Evolutionary conservation across 2,113 vertebrate genomes (phyloP), one percentile per base, ranked within the genome.

Genomic region (Physeter macrocephalus): DNA sequence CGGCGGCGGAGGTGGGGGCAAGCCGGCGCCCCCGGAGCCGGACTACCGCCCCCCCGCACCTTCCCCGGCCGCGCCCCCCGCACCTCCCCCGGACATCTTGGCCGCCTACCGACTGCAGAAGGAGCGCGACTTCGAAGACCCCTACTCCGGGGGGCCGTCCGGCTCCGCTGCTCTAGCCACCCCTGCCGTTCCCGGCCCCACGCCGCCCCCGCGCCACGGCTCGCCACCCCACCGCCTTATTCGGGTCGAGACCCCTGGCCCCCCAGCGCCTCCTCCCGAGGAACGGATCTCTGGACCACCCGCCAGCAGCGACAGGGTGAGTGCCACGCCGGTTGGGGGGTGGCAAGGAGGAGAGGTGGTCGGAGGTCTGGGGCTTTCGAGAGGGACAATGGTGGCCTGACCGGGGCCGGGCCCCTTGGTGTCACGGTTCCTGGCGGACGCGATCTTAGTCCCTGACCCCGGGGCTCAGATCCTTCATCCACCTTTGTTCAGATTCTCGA

Each of bases 121-220:
- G 95, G 99, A 99, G 87, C 99, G 99, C 97, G 99, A 99, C 99
- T 99, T 99, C 98, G 99, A 99, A 98, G 99, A 99, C 97, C 99
- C 99, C 77, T 99, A 99, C 98, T 99, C 99, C 34, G 98, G 99
- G 64, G 98, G 98, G 67, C 98, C 98, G 69, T 95, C 96, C 14
- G 71, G 77, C 83, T 61, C 98, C 41, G 93, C 98, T 2, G 96
- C 98, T 20, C 98, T 98, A n/a, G 98, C 98, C 54, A 95, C 98
- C 43, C 98, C 97, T 27, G 82, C 98, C 0, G 96, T 96, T 90
- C 94, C 98, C 78, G 98, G 98, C 96, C 95, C 98, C 43, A 97
- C 99, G 21, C 98, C 99, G 97, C 99, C 99, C 88, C 98, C 99
- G 90, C 99, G 99, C 97, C 99, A 99, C 90, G 99, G 99, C 95